Conservation (phyloP, 2,888 invertebrate genomes). For the Agrochola macilenta region DNA sequence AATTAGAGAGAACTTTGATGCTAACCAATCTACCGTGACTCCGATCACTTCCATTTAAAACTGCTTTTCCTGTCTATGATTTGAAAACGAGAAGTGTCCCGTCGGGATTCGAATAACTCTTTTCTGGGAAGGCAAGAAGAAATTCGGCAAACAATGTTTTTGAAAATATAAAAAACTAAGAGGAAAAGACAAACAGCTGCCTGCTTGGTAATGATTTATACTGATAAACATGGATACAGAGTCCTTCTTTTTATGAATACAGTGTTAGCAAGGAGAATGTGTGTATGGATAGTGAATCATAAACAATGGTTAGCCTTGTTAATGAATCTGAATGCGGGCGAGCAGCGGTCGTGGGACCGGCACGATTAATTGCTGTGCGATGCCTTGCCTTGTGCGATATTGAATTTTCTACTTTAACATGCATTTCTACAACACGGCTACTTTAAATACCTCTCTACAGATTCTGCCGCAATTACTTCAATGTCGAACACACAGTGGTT, state of each 20-base stretch:
- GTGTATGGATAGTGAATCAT: slow-evolving; percentile 75
- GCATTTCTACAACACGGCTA: slow-evolving; percentile 41
- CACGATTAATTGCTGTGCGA: slow-evolving; percentile 72
- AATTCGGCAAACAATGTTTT: slow-evolving; percentile 56
- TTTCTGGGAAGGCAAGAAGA: slow-evolving; percentile 66
- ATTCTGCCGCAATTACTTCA: slow-evolving; percentile 49
- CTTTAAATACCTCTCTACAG: slow-evolving; percentile 36
- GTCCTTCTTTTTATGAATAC: slow-evolving; percentile 57
- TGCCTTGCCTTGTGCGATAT: slow-evolving; percentile 64
- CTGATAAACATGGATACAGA: slow-evolving; percentile 47
- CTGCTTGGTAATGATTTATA: slow-evolving; percentile 45
- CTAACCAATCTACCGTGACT: slow-evolving; percentile 53
- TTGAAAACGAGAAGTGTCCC: slow-evolving; percentile 73
- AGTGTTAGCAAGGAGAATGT: slow-evolving; percentile 67
- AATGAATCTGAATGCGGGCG: slow-evolving; percentile 82
- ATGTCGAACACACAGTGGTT: slow-evolving; percentile 51
- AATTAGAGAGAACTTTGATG: slow-evolving; percentile 66
- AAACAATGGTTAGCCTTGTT: slow-evolving; percentile 87
- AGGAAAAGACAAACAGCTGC: slow-evolving; percentile 27
- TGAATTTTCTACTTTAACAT: slow-evolving; percentile 65
- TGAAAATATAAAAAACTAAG: slow-evolving; percentile 21
- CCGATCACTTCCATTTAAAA: slow-evolving; percentile 66
- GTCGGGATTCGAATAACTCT: slow-evolving; percentile 69
- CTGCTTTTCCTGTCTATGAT: slow-evolving; percentile 73
- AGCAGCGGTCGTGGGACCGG: slow-evolving; percentile 76